Evolutionary conservation across 2,113 vertebrate species (phyloP).

Genomic region (Thalassarche chlororhynchos): DNA sequence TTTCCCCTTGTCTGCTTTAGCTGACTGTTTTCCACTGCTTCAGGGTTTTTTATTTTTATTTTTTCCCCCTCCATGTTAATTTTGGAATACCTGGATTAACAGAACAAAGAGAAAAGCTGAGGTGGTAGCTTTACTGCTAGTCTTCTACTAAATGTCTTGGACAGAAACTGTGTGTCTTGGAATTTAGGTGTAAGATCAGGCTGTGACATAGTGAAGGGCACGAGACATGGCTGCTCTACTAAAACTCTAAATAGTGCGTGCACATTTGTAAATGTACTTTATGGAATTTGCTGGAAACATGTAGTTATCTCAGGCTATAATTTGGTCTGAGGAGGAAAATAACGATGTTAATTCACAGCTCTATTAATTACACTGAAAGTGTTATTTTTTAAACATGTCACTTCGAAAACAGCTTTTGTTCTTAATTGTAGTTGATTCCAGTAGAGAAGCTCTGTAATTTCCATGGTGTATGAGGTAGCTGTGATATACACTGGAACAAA

Average conservation of each 20-base stretch:
- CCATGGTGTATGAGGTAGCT: background rate
- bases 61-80: background rate
- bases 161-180: background rate
- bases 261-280: background rate
- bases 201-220: background rate
- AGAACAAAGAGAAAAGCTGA: background rate
- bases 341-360: background rate
- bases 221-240: background rate
- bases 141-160: background rate
- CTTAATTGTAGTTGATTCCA: background rate
- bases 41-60: background rate
- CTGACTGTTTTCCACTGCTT: background rate
- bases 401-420: background rate
- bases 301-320: background rate
- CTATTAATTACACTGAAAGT: background rate
- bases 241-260: background rate
- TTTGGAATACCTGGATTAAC: background rate
- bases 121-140: background rate
- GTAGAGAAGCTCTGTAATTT: background rate
- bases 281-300: background rate
- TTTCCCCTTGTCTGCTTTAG: background rate
- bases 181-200: background rate
- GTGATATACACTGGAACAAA: background rate
- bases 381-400: background rate
- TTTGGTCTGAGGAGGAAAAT: background rate